A percentile compares a stretch with the other conserved stretches of the same genome.
Conservation (phyloP, 30 jellyfish, hydroid and myxozoan genomes). For the Mastigias papua region DNA sequence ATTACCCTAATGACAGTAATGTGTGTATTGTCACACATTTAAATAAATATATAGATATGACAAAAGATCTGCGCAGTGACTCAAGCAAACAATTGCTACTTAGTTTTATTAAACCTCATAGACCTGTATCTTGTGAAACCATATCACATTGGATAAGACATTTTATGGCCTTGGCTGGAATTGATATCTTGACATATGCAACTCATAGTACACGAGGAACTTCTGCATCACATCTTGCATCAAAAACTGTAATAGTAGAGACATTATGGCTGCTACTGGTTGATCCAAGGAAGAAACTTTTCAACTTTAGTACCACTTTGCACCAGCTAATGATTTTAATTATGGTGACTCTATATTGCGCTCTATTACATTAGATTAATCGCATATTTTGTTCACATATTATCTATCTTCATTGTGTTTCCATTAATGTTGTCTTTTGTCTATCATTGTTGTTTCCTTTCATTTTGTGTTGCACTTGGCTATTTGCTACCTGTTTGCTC, state of each 20-base stretch:
- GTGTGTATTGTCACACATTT: constrained; percentile 9
- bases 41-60: constrained; percentile 14
- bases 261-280: not conserved
- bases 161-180: not conserved
- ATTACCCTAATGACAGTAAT: constrained; percentile 5
- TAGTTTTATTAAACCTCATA: constrained; percentile 19
- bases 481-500: not conserved
- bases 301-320: not conserved
- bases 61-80: not conserved
- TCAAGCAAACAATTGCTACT: constrained; percentile 2
- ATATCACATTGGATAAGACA: constrained; percentile 1
- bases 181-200: not conserved
- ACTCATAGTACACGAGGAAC: constrained; percentile 22
- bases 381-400: not conserved
- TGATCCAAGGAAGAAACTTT: constrained; percentile 13
- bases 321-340: not conserved
- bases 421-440: not conserved
- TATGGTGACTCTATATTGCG: not conserved
- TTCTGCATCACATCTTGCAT: constrained; percentile 25
- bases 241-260: not conserved
- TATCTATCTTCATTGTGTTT: no score
- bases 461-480: not conserved
- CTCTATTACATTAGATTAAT: not conserved
- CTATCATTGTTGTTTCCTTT: not conserved
- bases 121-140: constrained; percentile 31